phyloP scores from a whole-genome alignment of 2,888 invertebrate genomes.

The Lasiommata megera region DNA sequence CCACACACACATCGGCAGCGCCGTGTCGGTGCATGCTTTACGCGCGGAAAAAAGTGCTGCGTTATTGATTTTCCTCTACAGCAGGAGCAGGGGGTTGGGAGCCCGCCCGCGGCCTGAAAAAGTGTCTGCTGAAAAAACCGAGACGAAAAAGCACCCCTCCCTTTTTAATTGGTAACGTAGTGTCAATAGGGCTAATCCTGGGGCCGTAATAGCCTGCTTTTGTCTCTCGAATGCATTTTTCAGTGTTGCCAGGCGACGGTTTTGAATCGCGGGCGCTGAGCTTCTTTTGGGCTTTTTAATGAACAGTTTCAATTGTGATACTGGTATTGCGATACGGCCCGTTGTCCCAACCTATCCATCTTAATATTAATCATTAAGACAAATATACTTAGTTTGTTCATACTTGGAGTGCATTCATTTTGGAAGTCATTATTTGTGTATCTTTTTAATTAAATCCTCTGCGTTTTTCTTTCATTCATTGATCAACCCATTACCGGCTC shows the following conservation, averaged over 20 bases:
- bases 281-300: constrained; percentile 38
- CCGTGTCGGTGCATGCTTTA: constrained; percentile 81
- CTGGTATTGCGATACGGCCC: constrained; percentile 8
- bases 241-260: constrained; percentile 64
- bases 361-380: not conserved
- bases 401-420: too few relatives aligned
- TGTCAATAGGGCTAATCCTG: constrained; percentile 81
- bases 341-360: not conserved
- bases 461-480: too few relatives aligned
- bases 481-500: too few relatives aligned
- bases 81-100: constrained; percentile 52
- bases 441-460: too few relatives aligned
- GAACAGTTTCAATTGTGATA: constrained; percentile 31
- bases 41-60: constrained; percentile 82
- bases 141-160: constrained; percentile 81
- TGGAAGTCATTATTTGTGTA: too few relatives aligned
- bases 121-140: constrained; percentile 81
- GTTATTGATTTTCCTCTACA: constrained; percentile 82
- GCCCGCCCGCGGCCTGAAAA: constrained; percentile 78
- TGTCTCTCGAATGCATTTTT: constrained; percentile 76
- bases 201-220: constrained; percentile 74
- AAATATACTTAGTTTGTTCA: too few relatives aligned
- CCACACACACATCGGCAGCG: constrained; percentile 48
- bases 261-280: constrained; percentile 40
- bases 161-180: constrained; percentile 81